phyloP scores from a whole-genome alignment of 2,888 invertebrate genomes.

The Scelioninae gen. 1 region DNA sequence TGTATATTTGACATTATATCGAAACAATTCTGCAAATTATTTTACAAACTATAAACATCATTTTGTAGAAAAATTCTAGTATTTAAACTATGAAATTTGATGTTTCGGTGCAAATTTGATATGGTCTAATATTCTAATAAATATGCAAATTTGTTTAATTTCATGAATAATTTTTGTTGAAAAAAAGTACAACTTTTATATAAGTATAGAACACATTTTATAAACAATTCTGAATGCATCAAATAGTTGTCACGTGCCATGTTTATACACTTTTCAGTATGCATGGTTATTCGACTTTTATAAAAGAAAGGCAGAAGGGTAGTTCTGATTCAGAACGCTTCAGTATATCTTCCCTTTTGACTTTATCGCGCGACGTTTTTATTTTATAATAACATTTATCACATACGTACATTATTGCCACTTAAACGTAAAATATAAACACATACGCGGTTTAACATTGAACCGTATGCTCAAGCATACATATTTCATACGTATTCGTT shows the following conservation, averaged over 20 bases:
- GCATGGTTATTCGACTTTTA: slow-evolving; percentile 44
- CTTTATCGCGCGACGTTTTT: slow-evolving; percentile 56
- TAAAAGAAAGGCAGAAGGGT: slow-evolving; percentile 53
- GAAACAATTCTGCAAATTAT: too few species aligned
- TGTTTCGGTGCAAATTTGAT: too few species aligned
- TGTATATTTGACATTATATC: too few species aligned
- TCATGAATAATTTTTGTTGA: too few species aligned
- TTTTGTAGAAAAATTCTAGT: too few species aligned
- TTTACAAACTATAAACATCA: too few species aligned
- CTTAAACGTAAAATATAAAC: slow-evolving; percentile 61
- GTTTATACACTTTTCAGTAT: slow-evolving; percentile 32
- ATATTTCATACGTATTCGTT: slow-evolving; percentile 39
- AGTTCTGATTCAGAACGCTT: slow-evolving; percentile 35
- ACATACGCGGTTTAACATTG: slow-evolving; percentile 42
- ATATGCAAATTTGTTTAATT: too few species aligned
- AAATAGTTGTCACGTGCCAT: slow-evolving; percentile 58
- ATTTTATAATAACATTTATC: slow-evolving; percentile 68
- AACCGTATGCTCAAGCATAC: slow-evolving; percentile 41
- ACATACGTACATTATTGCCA: slow-evolving; percentile 70
- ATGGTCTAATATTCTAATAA: too few species aligned
- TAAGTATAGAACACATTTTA: slow-evolving; percentile 10
- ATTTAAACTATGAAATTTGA: too few species aligned
- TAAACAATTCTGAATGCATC: slow-evolving; percentile 39
- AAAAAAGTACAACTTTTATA: too few species aligned
- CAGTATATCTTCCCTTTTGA: slow-evolving; percentile 54